A percentile compares a stretch with the other conserved stretches of the same genome.
Evolutionary conservation across 2,113 vertebrate genomes (phyloP).

Genomic region (Cavia porcellus): DNA sequence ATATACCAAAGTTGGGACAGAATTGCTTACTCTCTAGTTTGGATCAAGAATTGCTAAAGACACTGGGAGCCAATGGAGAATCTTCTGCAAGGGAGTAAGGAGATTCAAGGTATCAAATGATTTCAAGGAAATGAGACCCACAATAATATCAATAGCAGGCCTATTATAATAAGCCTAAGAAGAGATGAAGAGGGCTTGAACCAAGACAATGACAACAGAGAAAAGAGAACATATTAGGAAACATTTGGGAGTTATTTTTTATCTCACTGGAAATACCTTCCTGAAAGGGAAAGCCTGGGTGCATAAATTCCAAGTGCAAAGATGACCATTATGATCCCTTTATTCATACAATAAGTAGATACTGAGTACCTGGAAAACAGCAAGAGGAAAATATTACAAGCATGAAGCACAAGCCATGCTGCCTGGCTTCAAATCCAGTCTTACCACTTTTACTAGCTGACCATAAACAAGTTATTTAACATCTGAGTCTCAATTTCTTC

Average conservation of each 20-base stretch:
- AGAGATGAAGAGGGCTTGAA: background rate
- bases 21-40: background rate
- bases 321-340: background rate
- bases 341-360: background rate
- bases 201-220: background rate
- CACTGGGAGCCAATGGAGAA: background rate
- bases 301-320: background rate
- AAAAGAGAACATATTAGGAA: background rate
- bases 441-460: constrained; percentile 2
- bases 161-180: background rate
- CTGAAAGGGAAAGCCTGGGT: constrained; percentile 11
- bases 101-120: background rate
- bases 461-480: constrained; percentile 46
- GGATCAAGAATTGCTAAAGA: background rate
- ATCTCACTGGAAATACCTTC: background rate
- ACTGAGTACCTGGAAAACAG: background rate
- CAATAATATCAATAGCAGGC: background rate
- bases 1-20: background rate
- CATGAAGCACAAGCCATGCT: background rate
- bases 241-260: background rate
- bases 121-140: background rate
- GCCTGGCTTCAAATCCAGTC: background rate
- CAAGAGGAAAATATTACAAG: background rate
- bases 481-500: constrained; percentile 43
- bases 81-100: background rate